phyloP scores from a whole-genome alignment of 1,140 invertebrate genomes.

The Drosophila kurseongensis region DNA sequence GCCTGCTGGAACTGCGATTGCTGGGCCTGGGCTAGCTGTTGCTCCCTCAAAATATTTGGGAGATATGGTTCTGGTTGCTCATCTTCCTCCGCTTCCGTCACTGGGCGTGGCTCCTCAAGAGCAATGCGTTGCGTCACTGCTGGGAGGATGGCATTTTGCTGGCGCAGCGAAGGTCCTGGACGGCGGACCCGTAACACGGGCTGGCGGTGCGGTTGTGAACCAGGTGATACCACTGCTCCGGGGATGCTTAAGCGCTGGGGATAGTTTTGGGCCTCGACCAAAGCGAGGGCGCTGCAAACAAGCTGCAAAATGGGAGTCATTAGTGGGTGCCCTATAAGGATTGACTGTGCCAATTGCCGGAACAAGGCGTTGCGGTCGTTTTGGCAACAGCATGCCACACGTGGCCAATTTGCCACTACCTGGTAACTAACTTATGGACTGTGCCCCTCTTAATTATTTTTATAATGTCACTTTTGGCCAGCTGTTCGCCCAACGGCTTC shows the following conservation, averaged over 20 bases:
- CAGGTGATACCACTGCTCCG: slow-evolving; percentile 85
- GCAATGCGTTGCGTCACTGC: slow-evolving; percentile 84
- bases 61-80: slow-evolving; percentile 76
- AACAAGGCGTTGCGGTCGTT: slow-evolving; percentile 10
- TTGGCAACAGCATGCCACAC: slow-evolving; percentile 34
- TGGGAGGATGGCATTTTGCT: slow-evolving; percentile 85
- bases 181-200: slow-evolving; percentile 85
- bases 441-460: slow-evolving; percentile 42
- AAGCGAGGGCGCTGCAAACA: slow-evolving; percentile 55
- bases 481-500: slow-evolving; percentile 3
- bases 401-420: slow-evolving; percentile 32
- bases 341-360: slow-evolving; percentile 10
- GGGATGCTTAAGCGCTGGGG: slow-evolving; percentile 87
- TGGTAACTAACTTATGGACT: slow-evolving; percentile 13
- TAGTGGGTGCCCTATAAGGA: slow-evolving; percentile 30
- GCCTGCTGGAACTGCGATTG: slow-evolving; percentile 85
- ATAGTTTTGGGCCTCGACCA: slow-evolving; percentile 85
- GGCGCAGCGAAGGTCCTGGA: slow-evolving; percentile 80
- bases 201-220: slow-evolving; percentile 85
- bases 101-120: slow-evolving; percentile 86
- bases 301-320: slow-evolving; percentile 46
- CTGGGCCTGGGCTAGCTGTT: slow-evolving; percentile 84
- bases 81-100: slow-evolving; percentile 87
- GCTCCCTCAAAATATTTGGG: slow-evolving; percentile 70
- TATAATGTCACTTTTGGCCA: neutral